Evolutionary conservation across 2,113 vertebrate genomes (phyloP), one percentile per base, ranked within the genome.

Genomic region (Phyllostomus hastatus): DNA sequence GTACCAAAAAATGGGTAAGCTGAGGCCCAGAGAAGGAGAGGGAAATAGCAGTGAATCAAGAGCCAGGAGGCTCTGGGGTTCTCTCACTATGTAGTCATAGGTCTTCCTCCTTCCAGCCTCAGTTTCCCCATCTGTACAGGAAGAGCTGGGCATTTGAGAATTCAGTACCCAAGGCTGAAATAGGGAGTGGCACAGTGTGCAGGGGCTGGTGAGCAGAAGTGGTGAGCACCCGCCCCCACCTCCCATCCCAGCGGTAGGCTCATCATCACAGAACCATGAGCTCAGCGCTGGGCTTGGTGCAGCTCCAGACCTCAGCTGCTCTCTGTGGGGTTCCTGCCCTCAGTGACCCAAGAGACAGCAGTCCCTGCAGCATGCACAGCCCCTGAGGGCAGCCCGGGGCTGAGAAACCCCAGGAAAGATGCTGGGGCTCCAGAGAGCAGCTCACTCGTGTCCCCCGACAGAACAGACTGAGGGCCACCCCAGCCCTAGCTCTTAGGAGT

Each of bases 111-210:
- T 19, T 26, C 82, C 33, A 10, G 41, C 75, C 91, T 89, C 85
- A 41, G 46, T 73, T 64, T 83, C 48, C 50, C 50, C 64, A 52
- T 50, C 61, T 73, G 22, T 35, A 46, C 9, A 70, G 24, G 70
- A 35, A 31, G 0, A 66, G n/a, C 10, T 64, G 15, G 43, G 31
- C n/a, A 31, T 59, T 75, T 35, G 17, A 38, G 73, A 59, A 46
- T 31, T 80, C 43, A 10, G 66, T 38, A 14, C 48, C 64, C 48
- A 61, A 11, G 22, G 7, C 75, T 57, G 57, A 66, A 88, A 28
- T 31, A 28, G 7, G 7, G 24, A 7, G 10, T 9, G 48, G 17
- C 4, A 1, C 11, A 24, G 22, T 15, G 16, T 28, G 14, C 1
- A 10, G 52, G 41, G 41, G 31, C n/a, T 54, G 16, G 2, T 2